Conservation (phyloP, 2,888 invertebrate species). For the Amiota communis region DNA sequence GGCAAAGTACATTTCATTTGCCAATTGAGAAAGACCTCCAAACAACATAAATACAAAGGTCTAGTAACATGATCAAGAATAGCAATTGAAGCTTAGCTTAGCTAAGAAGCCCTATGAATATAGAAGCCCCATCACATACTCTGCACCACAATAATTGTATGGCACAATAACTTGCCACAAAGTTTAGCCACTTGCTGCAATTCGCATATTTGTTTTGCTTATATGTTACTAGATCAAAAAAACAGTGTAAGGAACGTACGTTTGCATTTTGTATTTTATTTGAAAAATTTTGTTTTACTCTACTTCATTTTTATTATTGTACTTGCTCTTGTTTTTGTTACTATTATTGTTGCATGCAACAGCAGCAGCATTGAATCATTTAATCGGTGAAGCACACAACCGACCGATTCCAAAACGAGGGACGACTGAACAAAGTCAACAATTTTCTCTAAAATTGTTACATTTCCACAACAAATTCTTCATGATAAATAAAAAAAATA, state of each 20-base stretch:
- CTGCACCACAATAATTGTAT: background rate
- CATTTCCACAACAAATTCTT: slow-evolving; percentile 49
- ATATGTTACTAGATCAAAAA: no score
- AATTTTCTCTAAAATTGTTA: slow-evolving; percentile 35
- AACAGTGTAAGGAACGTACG: background rate
- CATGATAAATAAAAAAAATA: slow-evolving; percentile 3
- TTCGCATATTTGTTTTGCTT: background rate
- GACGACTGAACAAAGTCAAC: slow-evolving; percentile 27
- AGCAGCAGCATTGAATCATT: slow-evolving; percentile 46
- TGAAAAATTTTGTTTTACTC: slow-evolving; percentile 13
- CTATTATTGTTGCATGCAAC: slow-evolving; percentile 47
- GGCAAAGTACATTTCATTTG: background rate
- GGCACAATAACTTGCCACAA: background rate
- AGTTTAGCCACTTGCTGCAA: slow-evolving; percentile 22
- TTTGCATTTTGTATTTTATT: slow-evolving; percentile 15
- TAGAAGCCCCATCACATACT: background rate
- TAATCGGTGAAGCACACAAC: slow-evolving; percentile 42
- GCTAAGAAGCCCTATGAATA: background rate
- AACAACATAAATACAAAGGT: no score
- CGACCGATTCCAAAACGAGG: background rate
- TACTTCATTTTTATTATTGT: background rate
- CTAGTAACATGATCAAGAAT: background rate
- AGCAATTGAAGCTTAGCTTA: no score
- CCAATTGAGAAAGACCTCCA: background rate
- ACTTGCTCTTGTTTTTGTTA: slow-evolving; percentile 28